phyloP scores from a whole-genome alignment of 2,888 invertebrate genomes.

The Rhodophaea formosa region DNA sequence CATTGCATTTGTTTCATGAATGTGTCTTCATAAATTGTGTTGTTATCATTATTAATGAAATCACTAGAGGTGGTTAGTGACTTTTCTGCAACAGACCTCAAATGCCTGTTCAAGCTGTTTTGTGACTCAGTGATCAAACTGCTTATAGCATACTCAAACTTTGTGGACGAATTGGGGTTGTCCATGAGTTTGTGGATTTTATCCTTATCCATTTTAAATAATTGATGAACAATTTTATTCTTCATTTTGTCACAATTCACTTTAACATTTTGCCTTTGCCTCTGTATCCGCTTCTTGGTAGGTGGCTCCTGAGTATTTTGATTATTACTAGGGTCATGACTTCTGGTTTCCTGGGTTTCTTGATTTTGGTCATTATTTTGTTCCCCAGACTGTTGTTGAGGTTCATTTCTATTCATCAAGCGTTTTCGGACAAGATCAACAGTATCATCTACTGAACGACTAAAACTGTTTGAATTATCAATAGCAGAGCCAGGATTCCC shows the following conservation, averaged over 20 bases:
- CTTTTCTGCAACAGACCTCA: constrained; percentile 72
- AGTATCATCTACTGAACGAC: constrained; percentile 69
- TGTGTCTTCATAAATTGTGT: constrained; percentile 86
- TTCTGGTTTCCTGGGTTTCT: constrained; percentile 34
- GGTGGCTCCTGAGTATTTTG: constrained; percentile 47
- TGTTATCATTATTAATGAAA: constrained; percentile 82
- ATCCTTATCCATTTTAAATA: constrained; percentile 76
- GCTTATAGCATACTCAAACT: constrained; percentile 76
- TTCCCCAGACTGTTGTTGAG: constrained; percentile 39
- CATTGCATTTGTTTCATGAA: constrained; percentile 86
- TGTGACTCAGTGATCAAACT: constrained; percentile 76
- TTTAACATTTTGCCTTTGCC: constrained; percentile 46
- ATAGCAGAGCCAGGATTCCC: constrained; percentile 49
- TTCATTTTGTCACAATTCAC: constrained; percentile 69
- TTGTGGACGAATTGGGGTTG: constrained; percentile 73
- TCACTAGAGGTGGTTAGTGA: constrained; percentile 63
- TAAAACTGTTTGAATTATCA: constrained; percentile 65
- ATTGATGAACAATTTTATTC: constrained; percentile 72
- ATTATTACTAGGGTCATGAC: constrained; percentile 29
- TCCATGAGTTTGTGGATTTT: constrained; percentile 75
- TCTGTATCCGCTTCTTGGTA: constrained; percentile 48
- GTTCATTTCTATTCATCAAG: constrained; percentile 59
- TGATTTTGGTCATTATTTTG: constrained; percentile 33
- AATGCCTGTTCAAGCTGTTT: constrained; percentile 68
- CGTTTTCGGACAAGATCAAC: constrained; percentile 67